Base-by-base conservation (phyloP, 2,797 vertebrate species). In the Lacerta viridis region DNA sequence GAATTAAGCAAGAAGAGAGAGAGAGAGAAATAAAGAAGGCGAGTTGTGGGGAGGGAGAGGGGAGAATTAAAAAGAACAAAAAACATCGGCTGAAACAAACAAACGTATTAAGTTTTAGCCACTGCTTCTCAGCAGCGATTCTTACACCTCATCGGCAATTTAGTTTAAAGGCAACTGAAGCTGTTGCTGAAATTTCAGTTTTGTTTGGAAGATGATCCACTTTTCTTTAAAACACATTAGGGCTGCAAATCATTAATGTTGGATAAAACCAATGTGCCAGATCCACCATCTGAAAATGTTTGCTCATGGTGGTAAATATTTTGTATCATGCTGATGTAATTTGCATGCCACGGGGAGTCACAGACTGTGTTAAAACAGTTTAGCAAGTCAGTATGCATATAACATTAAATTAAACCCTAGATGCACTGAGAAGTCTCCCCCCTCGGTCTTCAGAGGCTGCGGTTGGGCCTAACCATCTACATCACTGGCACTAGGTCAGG, bases 261-360 rank as follows among this genome's bases (percentile, higher is more conserved):
- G 88, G 88, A 77, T 81, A 77, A 86, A 89, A 69, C 71, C 88
- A 82, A 82, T 82, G 88, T 89, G 84, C 78, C 88, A 86, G 78
- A 77, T 89, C 71, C 72, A 33, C 79, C 72, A 55, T 89, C 79
- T 77, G 88, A 86, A 89, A 80, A 86, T 86, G 84, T 89, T 89
- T 89, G 78, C 71, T 86, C 84, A 89, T 86, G 79, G 43, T 86
- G 84, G 84, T 86, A 89, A 89, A 89, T 89, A 89, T 89, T 89
- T 86, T 86, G 88, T 82, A 86, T 85, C 84, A 89, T 81, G 84
- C 84, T 89, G 88, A 86, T 89, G 79, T 89, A 86, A 89, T 89
- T 89, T 89, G 78, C 88, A 89, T 89, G 84, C 84, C 88, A 59
- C 55, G 43, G 88, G 84, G 84, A 89, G 71, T 81, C 88, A 86